phyloP scores from a whole-genome alignment of 53 echinoderm and acorn worm species.

The Astropecten irregularis region DNA sequence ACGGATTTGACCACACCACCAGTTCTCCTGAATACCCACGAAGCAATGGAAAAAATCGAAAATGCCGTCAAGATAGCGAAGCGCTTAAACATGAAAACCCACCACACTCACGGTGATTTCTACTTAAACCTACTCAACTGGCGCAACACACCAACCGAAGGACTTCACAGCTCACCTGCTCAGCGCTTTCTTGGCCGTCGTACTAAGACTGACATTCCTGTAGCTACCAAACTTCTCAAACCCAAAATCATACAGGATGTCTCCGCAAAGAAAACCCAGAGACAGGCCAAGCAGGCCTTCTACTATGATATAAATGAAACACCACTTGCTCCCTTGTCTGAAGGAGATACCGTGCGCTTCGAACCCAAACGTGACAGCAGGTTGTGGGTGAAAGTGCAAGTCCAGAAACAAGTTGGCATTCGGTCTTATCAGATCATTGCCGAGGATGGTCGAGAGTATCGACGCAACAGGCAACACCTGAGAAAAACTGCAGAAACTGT shows the following conservation, averaged over 20 bases:
- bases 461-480: conserved; percentile 33
- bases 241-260: conserved; percentile 51
- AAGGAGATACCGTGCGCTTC: background rate
- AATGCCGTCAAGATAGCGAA: conserved; percentile 48
- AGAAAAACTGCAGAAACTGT: conserved; percentile 1
- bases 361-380: background rate
- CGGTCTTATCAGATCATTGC: conserved; percentile 56
- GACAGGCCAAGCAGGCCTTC: conserved; percentile 40
- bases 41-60: conserved; percentile 44
- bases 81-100: conserved; percentile 22
- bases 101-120: conserved; percentile 14
- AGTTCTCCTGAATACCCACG: conserved; percentile 13
- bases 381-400: conserved; percentile 32
- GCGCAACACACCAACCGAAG: conserved; percentile 51
- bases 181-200: conserved; percentile 56
- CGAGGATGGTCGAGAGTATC: conserved; percentile 48
- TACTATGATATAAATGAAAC: conserved; percentile 53
- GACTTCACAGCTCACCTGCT: conserved; percentile 61
- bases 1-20: conserved; percentile 50
- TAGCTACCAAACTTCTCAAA: conserved; percentile 42
- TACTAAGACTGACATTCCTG: conserved; percentile 46
- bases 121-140: conserved; percentile 48
- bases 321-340: background rate
- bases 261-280: conserved; percentile 23
- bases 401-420: conserved; percentile 40